Base-by-base conservation (phyloP, 2,113 vertebrate genomes). In the Ursus arctos region DNA sequence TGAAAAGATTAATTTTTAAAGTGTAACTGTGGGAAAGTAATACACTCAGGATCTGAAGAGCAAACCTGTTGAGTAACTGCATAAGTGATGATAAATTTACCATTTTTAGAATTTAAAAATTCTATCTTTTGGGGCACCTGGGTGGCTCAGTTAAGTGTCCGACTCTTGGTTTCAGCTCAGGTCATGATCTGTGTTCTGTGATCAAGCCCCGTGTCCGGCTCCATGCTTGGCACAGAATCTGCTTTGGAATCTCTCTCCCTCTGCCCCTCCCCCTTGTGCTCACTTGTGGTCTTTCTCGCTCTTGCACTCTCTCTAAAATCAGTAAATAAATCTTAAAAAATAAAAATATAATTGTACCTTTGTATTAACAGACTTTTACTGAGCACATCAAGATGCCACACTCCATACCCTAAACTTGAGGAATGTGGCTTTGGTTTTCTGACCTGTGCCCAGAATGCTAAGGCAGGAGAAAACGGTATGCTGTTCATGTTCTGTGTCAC, bases 1-100 rank as follows among this genome's bases (percentile, higher is more conserved):
- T 80, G 40, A 81, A 91, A 95, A 87, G 15, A 14, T 79, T 28
- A 89, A 79, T 57, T 94, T 81, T 36, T 59, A 74, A 88, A 47
- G 31, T 65, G 24, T 21, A 89, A 86, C 26, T 81, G 2, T 63
- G 8, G 33, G 59, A 43, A 40, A 69, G 9, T 74, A 4, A 57
- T 24, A 77, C 74, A 63, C 16, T 15, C 31, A 82, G 21, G 4
- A 33, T 51, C 51, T 79, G 59, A 80, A 84, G 11, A 88, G 8
- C 7, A 90, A 85, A 81, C 47, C 12, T 96, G 4, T 33, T 79
- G 13, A 76, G 21, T 40, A 67, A 90, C 55, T 96, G 11, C 76
- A 33, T 0, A 43, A 47, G 2, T n/a, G 31, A 77, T 28, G 10
- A 92, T 51, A 67, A 67, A 91, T 7, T 49, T 2, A n/a, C 5